Evolutionary conservation across 2,888 invertebrate genomes (phyloP).

Genomic region (Cybosia mesomella): DNA sequence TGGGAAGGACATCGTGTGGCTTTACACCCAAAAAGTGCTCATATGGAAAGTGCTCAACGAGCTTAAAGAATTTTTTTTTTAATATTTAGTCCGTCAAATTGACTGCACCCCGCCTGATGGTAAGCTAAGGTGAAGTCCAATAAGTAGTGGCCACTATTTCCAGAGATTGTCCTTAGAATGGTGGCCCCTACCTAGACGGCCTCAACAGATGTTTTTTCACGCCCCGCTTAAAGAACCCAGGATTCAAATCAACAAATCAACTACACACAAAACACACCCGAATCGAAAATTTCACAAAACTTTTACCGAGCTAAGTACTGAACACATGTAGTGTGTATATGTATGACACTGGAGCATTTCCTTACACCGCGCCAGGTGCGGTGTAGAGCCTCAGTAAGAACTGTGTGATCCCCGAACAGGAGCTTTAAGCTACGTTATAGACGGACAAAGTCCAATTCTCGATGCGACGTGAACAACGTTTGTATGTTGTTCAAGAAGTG

Average conservation of each 20-base stretch:
- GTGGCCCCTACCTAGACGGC: no score
- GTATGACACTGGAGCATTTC: slow-evolving; percentile 14
- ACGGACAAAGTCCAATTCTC: slow-evolving; percentile 20
- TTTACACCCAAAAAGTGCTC: no score
- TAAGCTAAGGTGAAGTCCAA: no score
- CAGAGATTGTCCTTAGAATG: no score
- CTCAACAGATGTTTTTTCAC: no score
- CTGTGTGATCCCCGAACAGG: slow-evolving; percentile 36
- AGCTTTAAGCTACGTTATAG: slow-evolving; percentile 30
- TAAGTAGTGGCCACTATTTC: no score
- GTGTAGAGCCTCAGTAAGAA: slow-evolving; percentile 42
- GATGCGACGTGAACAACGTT: slow-evolving; percentile 13
- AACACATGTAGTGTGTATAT: slow-evolving; percentile 2
- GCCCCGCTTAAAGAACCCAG: no score
- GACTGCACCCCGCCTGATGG: no score
- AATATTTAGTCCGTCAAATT: no score
- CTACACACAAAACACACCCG: not conserved
- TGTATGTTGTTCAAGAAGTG: not conserved
- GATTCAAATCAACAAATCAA: slow-evolving; percentile 6
- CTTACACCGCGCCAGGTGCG: slow-evolving; percentile 35
- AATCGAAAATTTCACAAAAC: not conserved
- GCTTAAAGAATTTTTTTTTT: no score
- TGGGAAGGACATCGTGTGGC: no score
- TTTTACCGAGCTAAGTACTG: not conserved
- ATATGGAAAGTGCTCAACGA: no score